Evolutionary conservation across 1,140 invertebrate species (phyloP), one percentile per base, ranked within the genome.

Genomic region (Ceratoteleas bidentatus): DNA sequence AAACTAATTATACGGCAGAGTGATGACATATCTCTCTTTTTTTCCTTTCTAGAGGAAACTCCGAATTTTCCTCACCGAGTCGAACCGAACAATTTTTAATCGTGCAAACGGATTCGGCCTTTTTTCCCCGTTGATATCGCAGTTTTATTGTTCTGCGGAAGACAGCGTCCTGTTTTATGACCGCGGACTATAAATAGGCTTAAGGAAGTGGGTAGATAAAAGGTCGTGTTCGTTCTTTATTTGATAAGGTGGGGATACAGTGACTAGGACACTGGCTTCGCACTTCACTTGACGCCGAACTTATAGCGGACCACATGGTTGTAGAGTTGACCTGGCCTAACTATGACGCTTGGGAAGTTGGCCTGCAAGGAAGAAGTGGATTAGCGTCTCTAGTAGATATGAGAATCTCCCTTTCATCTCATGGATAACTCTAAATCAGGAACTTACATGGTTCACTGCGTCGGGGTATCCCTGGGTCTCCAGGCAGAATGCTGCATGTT

Each of bases 381-480:
- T 24, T n/a, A n/a, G n/a, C n/a, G n/a, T n/a, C n/a, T n/a, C n/a
- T n/a, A n/a, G n/a, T n/a, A n/a, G n/a, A n/a, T n/a, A n/a, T n/a
- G n/a, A 24, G 24, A 24, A 24, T 24, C 24, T 24, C 4, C 4
- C 24, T 24, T 24, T 24, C 24, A n/a, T n/a, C n/a, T n/a, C n/a
- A n/a, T n/a, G n/a, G n/a, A n/a, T n/a, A n/a, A n/a, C n/a, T n/a
- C n/a, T n/a, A n/a, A 24, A 24, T 36, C 0, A 49, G 9, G 45
- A 49, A 90, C 91, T 92, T 89, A 96, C 93, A 89, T 97, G 94
- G 92, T 99, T 97, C 3, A 98, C 90, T 13, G 97, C 96, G 91
- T 99, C 96, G 0, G 98, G 98, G 92, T 95, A 99, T 84, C 96
- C 96, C 90, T 99, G 97, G 0, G 98, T 97, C 90, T 99, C 97